Base-by-base conservation (phyloP, 2,888 invertebrate species). In the Chelonus formosanus region DNA sequence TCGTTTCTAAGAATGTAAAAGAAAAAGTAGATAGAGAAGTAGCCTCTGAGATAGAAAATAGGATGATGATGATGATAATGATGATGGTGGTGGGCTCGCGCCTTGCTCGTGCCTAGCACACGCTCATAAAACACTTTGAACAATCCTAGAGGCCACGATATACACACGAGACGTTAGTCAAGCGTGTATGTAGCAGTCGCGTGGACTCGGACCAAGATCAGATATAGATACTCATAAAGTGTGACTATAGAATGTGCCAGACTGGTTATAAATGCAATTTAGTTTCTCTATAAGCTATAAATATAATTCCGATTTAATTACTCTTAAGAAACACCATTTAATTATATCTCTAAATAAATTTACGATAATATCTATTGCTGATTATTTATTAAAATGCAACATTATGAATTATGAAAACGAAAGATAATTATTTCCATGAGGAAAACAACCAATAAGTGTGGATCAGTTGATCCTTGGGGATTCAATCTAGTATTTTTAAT, bases 61-160 rank as follows among this genome's bases (percentile, higher is more conserved):
- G 67, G 59, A 68, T 70, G 66, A 70, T 66, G 59, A 70, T 59
- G 63, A 66, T 67, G 65, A 68, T 70, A 64, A 70, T 63, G 63
- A 68, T 68, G 67, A 56, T 76, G 73, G 73, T 73, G 72, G 71
- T 73, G 67, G 71, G 72, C 74, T 76, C 76, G 77, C 78, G 79
- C 75, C 76, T 68, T 74, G 73, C 76, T 73, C 75, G 75, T 72
- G 75, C 73, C 74, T 71, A 67, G 62, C 52, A 10, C 62, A 58
- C 62, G 65, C 44, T 59, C 40, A 43, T 75, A 73, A 74, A 73
- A 70, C 70, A 65, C 65, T 67, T 61, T 44, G 55, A 56, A 55
- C 54, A 54, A 58, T 58, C 48, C 35, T 36, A 45, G 55, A 35
- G 62, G 62, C 71, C 56, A 66, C 43, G 31, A 57, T 55, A 53